Evolutionary conservation across 2,113 vertebrate genomes (phyloP), one percentile per base, ranked within the genome.

Genomic region (Aspidoscelis tigris): DNA sequence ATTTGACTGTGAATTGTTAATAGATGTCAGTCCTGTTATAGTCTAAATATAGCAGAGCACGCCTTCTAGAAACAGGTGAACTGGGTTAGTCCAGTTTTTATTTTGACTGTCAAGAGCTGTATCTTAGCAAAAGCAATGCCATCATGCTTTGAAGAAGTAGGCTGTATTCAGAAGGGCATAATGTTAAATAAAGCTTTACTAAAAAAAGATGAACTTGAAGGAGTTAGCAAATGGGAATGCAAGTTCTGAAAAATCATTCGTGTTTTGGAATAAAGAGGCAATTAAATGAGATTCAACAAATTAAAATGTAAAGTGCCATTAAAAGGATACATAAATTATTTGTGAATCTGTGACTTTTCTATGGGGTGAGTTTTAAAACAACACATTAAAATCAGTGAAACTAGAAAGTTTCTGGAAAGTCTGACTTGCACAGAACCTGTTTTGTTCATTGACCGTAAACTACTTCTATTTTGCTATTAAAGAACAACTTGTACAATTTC

Each of bases 101-200:
- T 26, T 65, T 24, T 85, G 43, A 80, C 41, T 8, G 21, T 66
- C 4, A 61, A 26, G 22, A 43, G 21, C 5, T 41, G 7, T 47
- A 18, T 33, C 22, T 43, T 80, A 41, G 20, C 3, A 65, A 66
- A 85, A 85, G 33, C 21, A 65, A 5, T 53, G n/a, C 18, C 43
- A 7, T 74, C 55, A 6, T 73, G 2, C 68, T 39, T 9, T 64
- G 20, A 64, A 84, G 24, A 22, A 78, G 44, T 80, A 50, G 77
- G n/a, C 4, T 80, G 39, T 61, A 11, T 33, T 53, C 20, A 24
- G 20, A 79, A 24, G 14, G 76, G 33, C 58, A 9, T 22, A 7
- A 47, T 80, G 26, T 78, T 64, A 78, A 84, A 53, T 69, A 10
- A 76, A 16, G 10, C 41, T 83, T 76, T 71, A 12, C 26, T 72